Conservation (phyloP, 2,888 invertebrate genomes). For the Lepidonotus clava region DNA sequence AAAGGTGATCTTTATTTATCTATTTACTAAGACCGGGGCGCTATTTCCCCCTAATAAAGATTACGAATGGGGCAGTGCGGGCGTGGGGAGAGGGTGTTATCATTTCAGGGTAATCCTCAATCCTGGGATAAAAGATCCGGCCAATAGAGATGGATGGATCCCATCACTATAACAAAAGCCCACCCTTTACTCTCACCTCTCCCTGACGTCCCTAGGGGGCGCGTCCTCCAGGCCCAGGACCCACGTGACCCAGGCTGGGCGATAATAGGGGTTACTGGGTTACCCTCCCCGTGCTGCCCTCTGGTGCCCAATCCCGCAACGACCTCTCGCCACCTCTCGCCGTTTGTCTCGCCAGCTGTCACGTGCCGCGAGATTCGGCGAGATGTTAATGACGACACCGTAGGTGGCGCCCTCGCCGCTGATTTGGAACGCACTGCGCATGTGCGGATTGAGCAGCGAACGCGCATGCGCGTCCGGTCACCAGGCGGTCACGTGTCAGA, state of each 20-base stretch:
- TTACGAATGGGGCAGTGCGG: no score
- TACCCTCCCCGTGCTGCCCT: neutral
- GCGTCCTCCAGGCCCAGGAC: neutral
- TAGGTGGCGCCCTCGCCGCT: neutral
- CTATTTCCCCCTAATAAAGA: no score
- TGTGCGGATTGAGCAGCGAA: neutral
- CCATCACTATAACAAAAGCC: neutral
- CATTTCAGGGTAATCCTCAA: no score
- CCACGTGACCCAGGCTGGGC: conserved; percentile 6
- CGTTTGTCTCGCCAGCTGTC: neutral
- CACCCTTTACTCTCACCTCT: neutral
- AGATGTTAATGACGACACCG: neutral
- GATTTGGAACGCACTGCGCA: neutral
- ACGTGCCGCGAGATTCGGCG: neutral
- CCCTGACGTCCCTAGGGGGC: conserved; percentile 3
- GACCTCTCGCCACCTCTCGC: neutral
- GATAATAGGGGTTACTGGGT: conserved; percentile 28
- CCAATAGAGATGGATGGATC: no score
- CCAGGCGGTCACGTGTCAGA: neutral
- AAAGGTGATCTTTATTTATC: no score
- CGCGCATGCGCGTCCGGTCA: neutral
- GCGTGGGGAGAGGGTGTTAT: no score
- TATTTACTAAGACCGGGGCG: no score
- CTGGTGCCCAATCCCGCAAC: neutral
- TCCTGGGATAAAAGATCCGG: no score